Percentiles rank a stretch among this genome's conserved stretches.
These are phyloP conservation scores for Ichneumon xanthorius DNA, from an alignment of 2,888 invertebrate genomes.

Conservation along the genomic window DNA sequence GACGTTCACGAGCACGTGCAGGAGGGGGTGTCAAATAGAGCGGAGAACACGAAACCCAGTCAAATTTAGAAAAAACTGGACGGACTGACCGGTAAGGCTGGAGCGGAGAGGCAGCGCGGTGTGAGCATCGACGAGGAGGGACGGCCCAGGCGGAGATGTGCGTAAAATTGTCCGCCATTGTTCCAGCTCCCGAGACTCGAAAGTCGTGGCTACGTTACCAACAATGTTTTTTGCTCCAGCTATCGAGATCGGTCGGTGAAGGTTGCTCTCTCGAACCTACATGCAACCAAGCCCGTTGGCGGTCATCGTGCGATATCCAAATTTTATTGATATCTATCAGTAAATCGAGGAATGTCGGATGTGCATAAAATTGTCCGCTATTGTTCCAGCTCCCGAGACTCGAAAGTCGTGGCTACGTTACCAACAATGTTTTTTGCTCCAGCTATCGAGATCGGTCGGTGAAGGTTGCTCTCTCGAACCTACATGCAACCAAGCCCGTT, in stretches of 20 bases:
- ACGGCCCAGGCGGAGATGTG: not conserved
- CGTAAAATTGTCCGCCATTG: constrained; percentile 17
- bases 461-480: not conserved
- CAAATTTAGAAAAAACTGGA: constrained; percentile 77
- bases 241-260: constrained; percentile 28
- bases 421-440: not conserved
- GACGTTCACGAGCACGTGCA: constrained; percentile 72
- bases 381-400: constrained; percentile 2
- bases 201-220: constrained; percentile 7
- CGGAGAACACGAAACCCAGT: constrained; percentile 84
- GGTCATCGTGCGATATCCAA: not conserved
- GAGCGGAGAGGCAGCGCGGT: constrained; percentile 13
- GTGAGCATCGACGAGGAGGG: not conserved
- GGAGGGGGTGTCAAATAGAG: constrained; percentile 84
- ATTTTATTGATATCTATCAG: not conserved
- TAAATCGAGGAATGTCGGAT: not conserved
- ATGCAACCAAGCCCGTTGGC: not conserved
- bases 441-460: constrained; percentile 22
- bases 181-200: constrained; percentile 21
- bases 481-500: not conserved
- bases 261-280: not conserved
- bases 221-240: not conserved
- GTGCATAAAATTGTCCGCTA: not conserved
- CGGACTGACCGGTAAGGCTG: constrained; percentile 12
- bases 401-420: constrained; percentile 13